Evolutionary conservation across 2,113 vertebrate genomes (phyloP).

Genomic region (Neolamprologus fasciatus): DNA sequence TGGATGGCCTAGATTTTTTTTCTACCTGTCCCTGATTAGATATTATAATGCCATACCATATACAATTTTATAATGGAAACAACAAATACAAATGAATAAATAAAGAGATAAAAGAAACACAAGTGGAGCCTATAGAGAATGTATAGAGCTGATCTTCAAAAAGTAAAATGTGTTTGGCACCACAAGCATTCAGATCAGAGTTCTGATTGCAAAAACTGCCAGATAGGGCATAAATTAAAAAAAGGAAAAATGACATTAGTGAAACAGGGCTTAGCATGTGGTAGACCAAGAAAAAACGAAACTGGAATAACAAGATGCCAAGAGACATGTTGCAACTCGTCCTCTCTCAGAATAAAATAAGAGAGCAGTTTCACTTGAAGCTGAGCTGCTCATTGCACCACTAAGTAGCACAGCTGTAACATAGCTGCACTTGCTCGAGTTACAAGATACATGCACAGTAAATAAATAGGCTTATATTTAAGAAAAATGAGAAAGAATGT

Average conservation of each 20-base stretch:
- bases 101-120: neutral
- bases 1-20: neutral
- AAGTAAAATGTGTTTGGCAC: neutral
- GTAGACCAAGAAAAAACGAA: fast-evolving
- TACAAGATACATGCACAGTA: neutral
- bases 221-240: fast-evolving
- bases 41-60: neutral
- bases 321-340: neutral
- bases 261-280: neutral
- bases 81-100: neutral
- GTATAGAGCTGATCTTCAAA: neutral
- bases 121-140: neutral
- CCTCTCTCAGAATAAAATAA: neutral
- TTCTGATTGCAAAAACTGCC: neutral
- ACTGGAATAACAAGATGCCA: fast-evolving
- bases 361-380: fast-evolving
- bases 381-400: neutral
- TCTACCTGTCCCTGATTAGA: neutral
- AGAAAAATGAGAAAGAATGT: neutral
- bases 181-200: neutral
- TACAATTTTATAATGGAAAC: neutral
- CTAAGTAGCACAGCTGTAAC: neutral
- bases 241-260: fast-evolving
- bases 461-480: neutral
- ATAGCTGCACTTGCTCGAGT: neutral